Evolutionary conservation across 2,113 vertebrate genomes (phyloP), one percentile per base, ranked within the genome.

Genomic region (Zapus hudsonius): DNA sequence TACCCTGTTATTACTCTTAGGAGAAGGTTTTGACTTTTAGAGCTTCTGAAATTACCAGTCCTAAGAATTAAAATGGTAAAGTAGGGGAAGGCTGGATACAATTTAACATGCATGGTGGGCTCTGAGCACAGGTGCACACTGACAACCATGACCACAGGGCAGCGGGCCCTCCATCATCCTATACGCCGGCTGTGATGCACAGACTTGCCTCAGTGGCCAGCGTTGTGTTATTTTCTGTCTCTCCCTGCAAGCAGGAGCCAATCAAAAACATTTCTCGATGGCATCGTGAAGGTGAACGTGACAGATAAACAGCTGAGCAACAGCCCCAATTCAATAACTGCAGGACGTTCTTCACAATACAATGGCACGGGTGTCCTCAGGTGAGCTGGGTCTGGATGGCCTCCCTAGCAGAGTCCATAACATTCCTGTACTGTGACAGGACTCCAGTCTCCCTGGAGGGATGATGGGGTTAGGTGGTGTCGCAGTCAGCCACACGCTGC

Each of bases 341-440:
- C 80, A 91, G 94, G 84, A 96, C 91, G 92, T 94, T 93, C 93
- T 75, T 88, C 33, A 76, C 5, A 70, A 66, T n/a, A 92, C 87
- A 91, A 91, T 79, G 67, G 36, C 44, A 70, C 23, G 33, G 86
- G 90, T 81, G 33, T 84, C 87, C 36, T 86, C 61, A 70, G 76
- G 82, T 94, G 84, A 76, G 42, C 8, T 78, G 64, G 52, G 33
- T 55, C 85, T 81, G 67, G 87, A 79, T 64, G 19, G 7, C n/a
- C 40, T 90, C 83, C 69, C 44, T 89, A 72, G 87, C 86, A 95
- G 93, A 90, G 90, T 81, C 89, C n/a, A n/a, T n/a, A n/a, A n/a
- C n/a, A n/a, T n/a, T n/a, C n/a, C n/a, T n/a, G n/a, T n/a, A n/a
- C n/a, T n/a, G n/a, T n/a, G n/a, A n/a, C n/a, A n/a, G n/a, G n/a